Evolutionary conservation across 2,113 vertebrate species (phyloP), one percentile per base, ranked within the genome.

Genomic region (Nibea coibor): DNA sequence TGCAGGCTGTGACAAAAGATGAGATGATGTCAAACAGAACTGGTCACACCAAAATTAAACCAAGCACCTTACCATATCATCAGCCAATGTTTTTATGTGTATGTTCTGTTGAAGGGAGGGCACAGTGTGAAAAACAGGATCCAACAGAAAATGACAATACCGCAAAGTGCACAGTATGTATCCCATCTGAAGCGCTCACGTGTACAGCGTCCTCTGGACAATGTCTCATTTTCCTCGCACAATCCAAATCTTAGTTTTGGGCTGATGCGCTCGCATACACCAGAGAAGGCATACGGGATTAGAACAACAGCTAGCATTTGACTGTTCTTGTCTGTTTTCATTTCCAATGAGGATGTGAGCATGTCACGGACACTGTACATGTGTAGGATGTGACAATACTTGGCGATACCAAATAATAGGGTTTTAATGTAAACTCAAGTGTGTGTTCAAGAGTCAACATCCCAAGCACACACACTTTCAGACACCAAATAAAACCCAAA

Each of bases 61-160:
- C 82, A 39, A 85, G 94, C 94, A 95, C 95, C 98, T 99, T 99
- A 99, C 97, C 98, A 99, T 95, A 94, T 99, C 98, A 95, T 99
- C 97, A 95, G 98, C 97, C 97, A 99, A 97, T 96, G 98, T 98
- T 99, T 99, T 99, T 94, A 99, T 99, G 93, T 99, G 97, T 96
- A 99, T 97, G 94, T 99, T 99, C 97, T 99, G 98, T 96, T 96
- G 94, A 95, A 97, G 95, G 93, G 94, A 97, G 95, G 94, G 94
- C 85, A 93, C 81, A 94, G 83, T 82, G 74, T 93, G 86, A 96
- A 94, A 93, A 94, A 95, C 92, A 87, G 95, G 28, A 94, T 80
- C 95, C 89, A 95, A 89, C 86, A 91, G 85, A 89, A 94, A 91
- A 84, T 71, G 88, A 89, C 65, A 92, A 85, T 45, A 77, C 82